These are phyloP conservation scores for Ochropleura plecta DNA, from an alignment of 2,888 invertebrate species.

Conservation along the genomic window DNA sequence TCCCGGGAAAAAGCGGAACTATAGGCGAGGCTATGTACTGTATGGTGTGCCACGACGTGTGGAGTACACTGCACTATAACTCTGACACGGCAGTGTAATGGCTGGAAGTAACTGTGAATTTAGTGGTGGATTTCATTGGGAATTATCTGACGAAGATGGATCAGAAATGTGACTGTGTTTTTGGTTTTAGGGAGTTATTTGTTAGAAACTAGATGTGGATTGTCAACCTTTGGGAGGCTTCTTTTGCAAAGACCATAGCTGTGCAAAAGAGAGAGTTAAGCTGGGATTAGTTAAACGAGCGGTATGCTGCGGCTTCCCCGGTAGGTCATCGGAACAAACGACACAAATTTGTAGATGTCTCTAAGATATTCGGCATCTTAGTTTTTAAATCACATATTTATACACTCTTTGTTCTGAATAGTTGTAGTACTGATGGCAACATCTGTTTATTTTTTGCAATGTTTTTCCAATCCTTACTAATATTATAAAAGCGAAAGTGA, in stretches of 20 bases:
- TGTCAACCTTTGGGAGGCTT: neutral
- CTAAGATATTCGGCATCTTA: no score
- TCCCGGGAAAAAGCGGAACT: conserved; percentile 69
- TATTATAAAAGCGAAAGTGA: no score
- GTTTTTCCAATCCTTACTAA: no score
- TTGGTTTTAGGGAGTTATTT: neutral
- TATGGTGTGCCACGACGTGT: conserved; percentile 70
- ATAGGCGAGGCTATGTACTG: conserved; percentile 73
- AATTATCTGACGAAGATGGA: conserved; percentile 28
- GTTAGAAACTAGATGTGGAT: neutral
- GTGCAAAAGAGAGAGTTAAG: no score
- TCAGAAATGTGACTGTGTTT: neutral
- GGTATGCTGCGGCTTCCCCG: no score
- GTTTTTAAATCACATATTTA: no score
- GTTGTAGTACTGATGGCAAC: no score
- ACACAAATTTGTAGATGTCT: no score
- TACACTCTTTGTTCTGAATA: no score
- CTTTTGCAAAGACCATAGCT: neutral
- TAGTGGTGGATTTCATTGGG: conserved; percentile 14
- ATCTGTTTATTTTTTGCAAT: no score
- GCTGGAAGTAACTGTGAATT: conserved; percentile 55
- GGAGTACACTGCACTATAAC: conserved; percentile 72
- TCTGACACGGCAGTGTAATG: conserved; percentile 46
- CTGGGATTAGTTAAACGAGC: no score
- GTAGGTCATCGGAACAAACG: no score